These are phyloP conservation scores for Tribolium freemani DNA, from an alignment of 2,888 invertebrate species.

Conservation along the genomic window DNA sequence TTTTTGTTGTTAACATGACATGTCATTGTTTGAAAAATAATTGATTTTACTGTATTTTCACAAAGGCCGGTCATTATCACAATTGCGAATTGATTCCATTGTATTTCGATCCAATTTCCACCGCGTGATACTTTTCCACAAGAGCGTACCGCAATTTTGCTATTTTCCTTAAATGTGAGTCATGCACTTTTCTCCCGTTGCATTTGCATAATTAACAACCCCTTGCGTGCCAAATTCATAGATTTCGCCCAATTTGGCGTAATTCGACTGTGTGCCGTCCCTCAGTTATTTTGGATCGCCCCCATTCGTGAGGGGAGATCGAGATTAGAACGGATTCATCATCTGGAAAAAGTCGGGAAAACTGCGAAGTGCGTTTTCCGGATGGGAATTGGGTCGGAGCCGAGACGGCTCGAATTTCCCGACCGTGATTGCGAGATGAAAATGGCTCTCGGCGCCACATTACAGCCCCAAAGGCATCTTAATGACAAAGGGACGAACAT, in stretches of 20 bases:
- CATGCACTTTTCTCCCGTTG: conserved; percentile 18
- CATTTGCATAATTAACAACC: conserved; percentile 39
- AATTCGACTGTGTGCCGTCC: background rate
- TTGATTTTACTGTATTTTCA: conserved; percentile 34
- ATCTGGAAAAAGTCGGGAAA: background rate
- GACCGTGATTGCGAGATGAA: conserved; percentile 12
- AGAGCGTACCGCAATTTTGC: conserved; percentile 4
- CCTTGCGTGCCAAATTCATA: conserved; percentile 11
- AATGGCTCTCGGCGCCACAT: conserved; percentile 26
- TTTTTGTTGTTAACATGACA: conserved; percentile 47
- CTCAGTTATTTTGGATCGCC: conserved; percentile 14
- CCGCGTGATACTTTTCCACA: background rate
- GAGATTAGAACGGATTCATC: conserved; percentile 3
- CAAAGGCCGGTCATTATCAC: background rate
- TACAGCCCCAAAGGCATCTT: conserved; percentile 15
- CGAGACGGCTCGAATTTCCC: conserved; percentile 19
- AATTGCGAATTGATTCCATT: conserved; percentile 4
- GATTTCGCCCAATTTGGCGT: conserved; percentile 8
- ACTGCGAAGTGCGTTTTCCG: conserved; percentile 20
- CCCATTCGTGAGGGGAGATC: conserved; percentile 11
- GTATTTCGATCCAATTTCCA: background rate
- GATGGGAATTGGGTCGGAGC: conserved; percentile 22
- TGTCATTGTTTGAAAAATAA: conserved; percentile 41
- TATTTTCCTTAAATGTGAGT: conserved; percentile 23
- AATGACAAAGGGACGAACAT: conserved; percentile 4